phyloP scores from a whole-genome alignment of 2,888 invertebrate genomes.

The Hyppa rectilinea region DNA sequence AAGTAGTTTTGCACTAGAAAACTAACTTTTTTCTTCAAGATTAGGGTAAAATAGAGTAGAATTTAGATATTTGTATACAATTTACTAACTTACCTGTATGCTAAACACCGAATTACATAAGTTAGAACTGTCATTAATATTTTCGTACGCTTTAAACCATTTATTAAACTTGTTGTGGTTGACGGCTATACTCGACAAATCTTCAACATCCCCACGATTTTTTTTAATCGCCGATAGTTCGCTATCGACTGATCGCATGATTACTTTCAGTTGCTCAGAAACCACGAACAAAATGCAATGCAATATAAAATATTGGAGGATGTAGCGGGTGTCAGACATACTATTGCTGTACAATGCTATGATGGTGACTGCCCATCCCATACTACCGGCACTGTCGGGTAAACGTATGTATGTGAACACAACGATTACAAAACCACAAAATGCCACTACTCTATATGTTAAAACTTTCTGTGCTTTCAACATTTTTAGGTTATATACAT shows the following conservation, averaged over 20 bases:
- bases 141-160: slow-evolving; percentile 70
- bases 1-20: too few relatives aligned
- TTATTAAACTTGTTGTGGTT: slow-evolving; percentile 58
- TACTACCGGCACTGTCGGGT: background rate
- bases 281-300: slow-evolving; percentile 63
- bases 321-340: slow-evolving; percentile 63
- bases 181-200: background rate
- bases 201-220: background rate
- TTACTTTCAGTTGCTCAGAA: slow-evolving; percentile 67
- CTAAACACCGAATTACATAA: slow-evolving; percentile 68
- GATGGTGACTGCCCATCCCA: background rate
- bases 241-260: slow-evolving; percentile 60
- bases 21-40: background rate
- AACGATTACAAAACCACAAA: background rate
- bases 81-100: slow-evolving; percentile 62
- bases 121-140: slow-evolving; percentile 64
- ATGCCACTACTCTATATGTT: background rate
- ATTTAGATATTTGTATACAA: background rate
- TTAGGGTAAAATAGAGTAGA: background rate
- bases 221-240: slow-evolving; percentile 24
- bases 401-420: background rate
- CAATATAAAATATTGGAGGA: slow-evolving; percentile 66
- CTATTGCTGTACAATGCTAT: slow-evolving; percentile 36
- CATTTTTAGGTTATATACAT: slow-evolving; percentile 33
- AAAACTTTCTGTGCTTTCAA: slow-evolving; percentile 38